phyloP scores from a whole-genome alignment of 2,113 vertebrate genomes.

The Scomber scombrus region DNA sequence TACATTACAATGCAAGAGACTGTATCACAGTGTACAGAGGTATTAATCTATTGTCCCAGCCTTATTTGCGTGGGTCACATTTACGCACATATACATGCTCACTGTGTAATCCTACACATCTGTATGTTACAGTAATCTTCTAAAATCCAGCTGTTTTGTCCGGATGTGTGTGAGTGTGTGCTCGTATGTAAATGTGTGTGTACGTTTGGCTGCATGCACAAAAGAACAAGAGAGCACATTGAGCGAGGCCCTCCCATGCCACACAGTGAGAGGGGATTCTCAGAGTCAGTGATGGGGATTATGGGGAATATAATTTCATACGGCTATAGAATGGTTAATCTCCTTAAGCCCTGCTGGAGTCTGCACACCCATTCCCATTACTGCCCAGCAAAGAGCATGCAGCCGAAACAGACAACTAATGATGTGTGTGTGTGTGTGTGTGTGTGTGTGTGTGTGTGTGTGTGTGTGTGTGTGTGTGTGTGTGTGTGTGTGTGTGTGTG shows the following conservation, averaged over 20 bases:
- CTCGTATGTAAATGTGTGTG: not conserved
- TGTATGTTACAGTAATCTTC: not conserved
- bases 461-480: conserved; percentile 28
- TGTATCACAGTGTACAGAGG: not conserved
- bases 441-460: conserved; percentile 35
- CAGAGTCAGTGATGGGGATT: conserved; percentile 65
- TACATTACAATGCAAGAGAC: not conserved
- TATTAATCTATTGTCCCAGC: not conserved
- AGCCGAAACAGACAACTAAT: conserved; percentile 1
- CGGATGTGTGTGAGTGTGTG: not conserved
- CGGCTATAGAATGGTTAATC: conserved; percentile 71
- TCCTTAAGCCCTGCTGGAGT: conserved; percentile 60
- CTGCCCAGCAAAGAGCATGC: conserved; percentile 26
- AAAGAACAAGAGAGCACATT: conserved; percentile 57
- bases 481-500: conserved; percentile 32
- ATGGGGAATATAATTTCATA: conserved; percentile 72
- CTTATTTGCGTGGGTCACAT: not conserved
- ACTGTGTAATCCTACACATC: conserved; percentile 23
- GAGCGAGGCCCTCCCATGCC: conserved; percentile 36
- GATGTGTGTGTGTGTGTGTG: conserved; percentile 28
- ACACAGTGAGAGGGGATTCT: conserved; percentile 66
- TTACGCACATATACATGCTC: not conserved
- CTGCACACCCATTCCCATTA: conserved; percentile 53
- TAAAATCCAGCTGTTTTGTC: conserved; percentile 35
- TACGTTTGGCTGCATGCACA: not conserved